phyloP scores from a whole-genome alignment of 2,888 invertebrate genomes.

The Lycocerus yunnanus region DNA sequence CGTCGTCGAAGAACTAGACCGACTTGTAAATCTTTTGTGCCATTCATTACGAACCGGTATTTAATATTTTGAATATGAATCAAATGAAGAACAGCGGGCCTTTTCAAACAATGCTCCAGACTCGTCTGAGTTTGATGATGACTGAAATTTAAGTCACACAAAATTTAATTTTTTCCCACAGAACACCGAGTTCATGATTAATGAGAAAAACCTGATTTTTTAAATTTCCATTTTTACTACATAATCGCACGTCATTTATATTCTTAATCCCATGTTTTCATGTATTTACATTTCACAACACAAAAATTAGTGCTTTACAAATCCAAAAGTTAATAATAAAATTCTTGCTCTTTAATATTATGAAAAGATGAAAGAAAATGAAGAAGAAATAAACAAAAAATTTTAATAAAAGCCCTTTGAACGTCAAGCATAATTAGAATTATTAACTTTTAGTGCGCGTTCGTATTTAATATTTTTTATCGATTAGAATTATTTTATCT shows the following conservation, averaged over 20 bases:
- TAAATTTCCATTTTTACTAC: background rate
- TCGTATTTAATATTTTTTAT: background rate
- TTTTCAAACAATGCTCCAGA: slow-evolving; percentile 28
- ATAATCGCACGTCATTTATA: background rate
- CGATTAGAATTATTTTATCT: slow-evolving; percentile 11
- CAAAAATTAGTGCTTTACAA: background rate
- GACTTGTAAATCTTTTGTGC: slow-evolving; percentile 36
- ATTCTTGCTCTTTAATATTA: background rate
- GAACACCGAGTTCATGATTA: slow-evolving; percentile 18
- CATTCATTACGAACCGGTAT: slow-evolving; percentile 37
- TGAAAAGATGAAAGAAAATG: background rate
- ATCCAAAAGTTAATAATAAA: background rate
- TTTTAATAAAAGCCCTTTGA: background rate
- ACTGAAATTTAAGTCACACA: slow-evolving; percentile 14
- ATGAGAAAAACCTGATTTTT: slow-evolving; percentile 23
- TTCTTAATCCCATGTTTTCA: background rate
- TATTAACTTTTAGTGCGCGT: background rate
- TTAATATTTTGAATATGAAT: slow-evolving; percentile 38
- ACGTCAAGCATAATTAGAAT: background rate
- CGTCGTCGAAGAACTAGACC: slow-evolving; percentile 31
- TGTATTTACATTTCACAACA: background rate
- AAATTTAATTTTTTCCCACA: slow-evolving; percentile 30
- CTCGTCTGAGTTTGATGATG: slow-evolving; percentile 24
- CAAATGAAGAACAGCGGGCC: slow-evolving; percentile 28
- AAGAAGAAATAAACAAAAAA: background rate